Percentiles rank a stretch among this genome's conserved stretches.
phyloP scores from a whole-genome alignment of 1,140 invertebrate genomes.

The Aphelenchoides fujianensis region DNA sequence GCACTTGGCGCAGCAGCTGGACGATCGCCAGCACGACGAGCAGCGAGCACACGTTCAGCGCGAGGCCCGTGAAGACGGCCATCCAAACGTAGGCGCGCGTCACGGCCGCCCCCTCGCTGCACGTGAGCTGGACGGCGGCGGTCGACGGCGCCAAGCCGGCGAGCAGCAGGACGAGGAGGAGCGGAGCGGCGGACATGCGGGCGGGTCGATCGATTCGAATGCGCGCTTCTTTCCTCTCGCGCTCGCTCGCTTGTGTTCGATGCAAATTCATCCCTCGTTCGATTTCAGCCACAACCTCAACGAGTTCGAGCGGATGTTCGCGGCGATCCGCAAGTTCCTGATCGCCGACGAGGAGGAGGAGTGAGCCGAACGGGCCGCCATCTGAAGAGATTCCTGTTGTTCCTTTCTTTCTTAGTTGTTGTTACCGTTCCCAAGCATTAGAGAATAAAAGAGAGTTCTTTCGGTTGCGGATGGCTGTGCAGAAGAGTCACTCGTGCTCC shows the following conservation, averaged over 20 bases:
- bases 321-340: conserved; percentile 30
- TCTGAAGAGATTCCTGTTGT: no score
- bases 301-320: conserved; percentile 56
- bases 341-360: neutral
- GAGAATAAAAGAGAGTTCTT: neutral
- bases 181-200: neutral
- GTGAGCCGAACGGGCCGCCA: no score
- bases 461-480: neutral
- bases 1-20: neutral
- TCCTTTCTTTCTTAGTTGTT: no score
- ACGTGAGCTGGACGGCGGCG: neutral
- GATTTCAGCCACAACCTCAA: conserved; percentile 53
- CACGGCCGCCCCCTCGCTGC: neutral
- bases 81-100: conserved; percentile 2
- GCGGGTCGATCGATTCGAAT: neutral
- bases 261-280: neutral
- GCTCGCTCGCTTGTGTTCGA: neutral
- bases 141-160: neutral
- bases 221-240: neutral
- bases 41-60: conserved; percentile 15
- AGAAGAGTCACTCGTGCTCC: neutral
- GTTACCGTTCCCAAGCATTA: no score
- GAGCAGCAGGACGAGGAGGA: neutral
- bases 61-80: neutral
- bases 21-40: conserved; percentile 1